Conservation (phyloP, 2,113 vertebrate genomes). For the Sylvietta virens region DNA sequence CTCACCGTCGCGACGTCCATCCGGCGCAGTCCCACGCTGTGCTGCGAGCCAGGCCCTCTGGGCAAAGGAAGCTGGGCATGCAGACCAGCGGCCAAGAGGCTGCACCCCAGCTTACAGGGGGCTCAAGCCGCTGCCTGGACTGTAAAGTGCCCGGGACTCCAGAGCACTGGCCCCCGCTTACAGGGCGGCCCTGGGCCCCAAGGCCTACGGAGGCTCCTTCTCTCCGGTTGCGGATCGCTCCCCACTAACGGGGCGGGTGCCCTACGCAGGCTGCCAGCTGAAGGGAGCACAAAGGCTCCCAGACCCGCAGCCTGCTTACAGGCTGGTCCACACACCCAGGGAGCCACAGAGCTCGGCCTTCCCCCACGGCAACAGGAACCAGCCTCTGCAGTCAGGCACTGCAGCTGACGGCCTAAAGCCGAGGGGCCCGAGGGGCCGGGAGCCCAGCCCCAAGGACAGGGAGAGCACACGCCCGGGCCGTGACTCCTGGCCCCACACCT, state of each 20-base stretch:
- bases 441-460: no score
- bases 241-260: neutral
- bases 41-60: neutral
- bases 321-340: neutral
- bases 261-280: neutral
- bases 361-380: no score
- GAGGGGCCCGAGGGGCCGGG: no score
- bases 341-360: neutral
- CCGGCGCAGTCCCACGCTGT: rapidly evolving
- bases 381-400: neutral
- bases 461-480: no score
- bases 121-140: no score
- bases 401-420: rapidly evolving
- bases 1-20: neutral
- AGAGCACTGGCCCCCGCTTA: no score
- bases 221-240: neutral
- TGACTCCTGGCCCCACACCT: no score
- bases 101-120: neutral
- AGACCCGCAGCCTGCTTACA: neutral
- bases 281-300: neutral
- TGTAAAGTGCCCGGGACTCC: no score
- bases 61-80: neutral
- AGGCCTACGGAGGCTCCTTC: no score
- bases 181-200: neutral
- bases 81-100: neutral